phyloP scores from a whole-genome alignment of 2,113 vertebrate species.

The Colaptes auratus region DNA sequence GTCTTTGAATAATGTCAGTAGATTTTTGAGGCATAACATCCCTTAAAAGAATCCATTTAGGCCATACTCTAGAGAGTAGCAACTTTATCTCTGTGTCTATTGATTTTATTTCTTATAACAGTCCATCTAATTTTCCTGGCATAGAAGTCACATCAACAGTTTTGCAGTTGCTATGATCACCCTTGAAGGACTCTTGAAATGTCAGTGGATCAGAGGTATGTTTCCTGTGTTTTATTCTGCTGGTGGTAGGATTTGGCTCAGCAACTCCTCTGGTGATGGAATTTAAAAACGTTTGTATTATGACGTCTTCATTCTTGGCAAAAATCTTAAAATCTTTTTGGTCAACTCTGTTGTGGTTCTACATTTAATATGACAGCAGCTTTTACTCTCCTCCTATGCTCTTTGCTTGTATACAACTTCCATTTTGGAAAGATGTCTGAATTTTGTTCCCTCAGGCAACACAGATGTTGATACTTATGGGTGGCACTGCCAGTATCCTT shows the following conservation, averaged over 20 bases:
- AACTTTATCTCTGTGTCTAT: background rate
- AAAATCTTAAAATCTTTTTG: background rate
- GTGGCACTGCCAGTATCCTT: background rate
- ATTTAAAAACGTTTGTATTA: background rate
- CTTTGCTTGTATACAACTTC: background rate
- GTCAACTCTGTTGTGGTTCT: background rate
- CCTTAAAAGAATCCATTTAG: slow-evolving; percentile 1
- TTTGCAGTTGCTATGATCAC: background rate
- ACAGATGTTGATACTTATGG: background rate
- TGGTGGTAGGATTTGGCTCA: background rate
- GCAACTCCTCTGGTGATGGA: background rate
- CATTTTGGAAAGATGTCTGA: background rate
- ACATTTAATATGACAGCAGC: background rate
- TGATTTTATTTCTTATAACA: slow-evolving; percentile 4
- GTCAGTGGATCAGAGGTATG: background rate
- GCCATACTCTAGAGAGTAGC: background rate
- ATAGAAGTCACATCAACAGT: background rate
- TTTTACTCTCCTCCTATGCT: background rate
- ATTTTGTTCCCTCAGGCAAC: background rate
- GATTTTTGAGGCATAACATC: slow-evolving; percentile 5
- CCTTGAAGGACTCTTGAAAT: background rate
- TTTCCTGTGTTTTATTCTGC: background rate
- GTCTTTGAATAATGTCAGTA: slow-evolving; percentile 1
- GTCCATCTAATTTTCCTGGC: background rate
- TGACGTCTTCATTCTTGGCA: background rate